phyloP scores from a whole-genome alignment of 2,797 vertebrate species.

The Phylloscopus collybita region DNA sequence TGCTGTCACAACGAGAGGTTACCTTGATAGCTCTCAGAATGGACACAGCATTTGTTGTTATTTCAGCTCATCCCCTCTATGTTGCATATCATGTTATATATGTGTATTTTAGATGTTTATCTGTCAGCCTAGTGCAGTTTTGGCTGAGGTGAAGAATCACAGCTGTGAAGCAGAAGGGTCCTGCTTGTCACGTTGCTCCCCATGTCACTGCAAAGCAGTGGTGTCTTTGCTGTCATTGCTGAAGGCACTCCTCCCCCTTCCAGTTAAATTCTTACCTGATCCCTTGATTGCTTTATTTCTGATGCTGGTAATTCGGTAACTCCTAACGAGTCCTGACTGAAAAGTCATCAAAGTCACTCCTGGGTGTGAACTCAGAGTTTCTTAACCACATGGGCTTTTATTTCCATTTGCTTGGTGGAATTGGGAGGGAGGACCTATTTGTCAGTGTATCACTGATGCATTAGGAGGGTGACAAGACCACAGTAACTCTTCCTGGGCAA shows the following conservation, averaged over 20 bases:
- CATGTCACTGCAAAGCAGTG: neutral
- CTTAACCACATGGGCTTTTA: constrained; percentile 30
- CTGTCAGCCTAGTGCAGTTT: neutral
- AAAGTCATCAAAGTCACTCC: constrained; percentile 8
- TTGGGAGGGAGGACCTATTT: constrained; percentile 43
- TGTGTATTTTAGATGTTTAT: neutral
- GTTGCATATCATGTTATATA: neutral
- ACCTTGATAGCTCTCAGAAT: neutral
- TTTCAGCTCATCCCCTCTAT: neutral
- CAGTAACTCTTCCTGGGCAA: constrained; percentile 62
- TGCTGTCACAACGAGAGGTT: neutral
- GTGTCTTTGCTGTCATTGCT: neutral
- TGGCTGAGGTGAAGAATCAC: neutral
- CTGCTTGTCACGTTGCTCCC: neutral
- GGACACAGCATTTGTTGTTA: neutral
- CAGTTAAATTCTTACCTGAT: constrained; percentile 4
- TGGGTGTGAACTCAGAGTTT: constrained; percentile 18
- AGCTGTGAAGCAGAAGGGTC: neutral
- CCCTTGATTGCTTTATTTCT: constrained; percentile 18
- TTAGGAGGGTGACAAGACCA: constrained; percentile 48
- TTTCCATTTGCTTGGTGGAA: constrained; percentile 1
- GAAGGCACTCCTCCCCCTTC: constrained; percentile 6
- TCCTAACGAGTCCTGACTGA: constrained; percentile 2
- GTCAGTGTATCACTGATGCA: neutral
- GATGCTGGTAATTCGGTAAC: neutral